These are phyloP conservation scores for Periophthalmus magnuspinnatus DNA, from an alignment of 2,797 vertebrate species.

Conservation along the genomic window DNA sequence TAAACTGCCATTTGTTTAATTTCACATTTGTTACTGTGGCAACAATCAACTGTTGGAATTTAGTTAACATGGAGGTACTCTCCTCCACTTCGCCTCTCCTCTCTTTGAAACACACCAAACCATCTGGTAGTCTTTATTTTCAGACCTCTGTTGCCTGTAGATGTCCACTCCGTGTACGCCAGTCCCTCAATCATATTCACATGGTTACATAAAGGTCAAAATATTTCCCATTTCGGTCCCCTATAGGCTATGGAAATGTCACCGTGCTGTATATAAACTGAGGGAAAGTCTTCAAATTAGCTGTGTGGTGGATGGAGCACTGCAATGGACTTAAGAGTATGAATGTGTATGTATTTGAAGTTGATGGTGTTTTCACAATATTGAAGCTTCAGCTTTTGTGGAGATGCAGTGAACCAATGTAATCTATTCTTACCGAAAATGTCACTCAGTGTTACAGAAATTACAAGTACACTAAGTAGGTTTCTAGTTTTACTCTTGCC, in stretches of 20 bases:
- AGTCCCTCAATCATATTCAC: constrained; percentile 40
- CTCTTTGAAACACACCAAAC: constrained; percentile 15
- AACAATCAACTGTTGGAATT: not conserved
- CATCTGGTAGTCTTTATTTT: constrained; percentile 23
- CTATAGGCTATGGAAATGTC: constrained; percentile 64
- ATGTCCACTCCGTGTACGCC: constrained; percentile 27
- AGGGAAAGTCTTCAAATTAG: constrained; percentile 38
- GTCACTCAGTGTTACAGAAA: too few species aligned
- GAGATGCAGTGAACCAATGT: too few species aligned
- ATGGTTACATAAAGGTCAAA: constrained; percentile 61
- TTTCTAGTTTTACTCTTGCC: too few species aligned
- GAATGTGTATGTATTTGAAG: not conserved
- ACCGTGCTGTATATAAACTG: constrained; percentile 48
- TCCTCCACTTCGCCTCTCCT: constrained; percentile 19
- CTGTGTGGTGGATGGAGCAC: constrained; percentile 9
- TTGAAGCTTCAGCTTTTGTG: too few species aligned
- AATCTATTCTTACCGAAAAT: too few species aligned
- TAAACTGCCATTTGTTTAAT: constrained; percentile 6
- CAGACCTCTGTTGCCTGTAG: constrained; percentile 10
- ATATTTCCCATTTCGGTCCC: constrained; percentile 56
- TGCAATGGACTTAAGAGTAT: not conserved
- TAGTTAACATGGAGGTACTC: constrained; percentile 4
- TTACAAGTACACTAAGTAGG: too few species aligned
- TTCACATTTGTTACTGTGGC: constrained; percentile 2
- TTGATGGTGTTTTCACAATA: not conserved